Base-by-base conservation (phyloP, 1,140 invertebrate genomes). In the Belonocnema kinseyi region DNA sequence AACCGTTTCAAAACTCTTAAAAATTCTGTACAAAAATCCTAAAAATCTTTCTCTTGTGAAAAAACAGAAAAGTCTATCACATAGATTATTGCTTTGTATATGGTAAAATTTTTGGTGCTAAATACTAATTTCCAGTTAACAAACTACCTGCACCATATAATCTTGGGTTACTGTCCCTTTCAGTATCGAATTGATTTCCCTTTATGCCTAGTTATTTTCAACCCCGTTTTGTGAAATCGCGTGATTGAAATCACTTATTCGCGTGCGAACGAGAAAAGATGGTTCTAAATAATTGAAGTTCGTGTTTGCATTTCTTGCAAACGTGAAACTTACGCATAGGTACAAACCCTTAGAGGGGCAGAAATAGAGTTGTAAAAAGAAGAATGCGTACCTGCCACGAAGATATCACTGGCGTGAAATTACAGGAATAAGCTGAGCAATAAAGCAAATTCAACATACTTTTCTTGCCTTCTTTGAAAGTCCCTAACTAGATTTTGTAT, bases 181-280 rank as follows among this genome's bases (percentile, higher is more conserved):
- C 17, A 17, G 17, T 8, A 46, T 10, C 40, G 10, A 8, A 19
- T 7, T 56, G 3, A 56, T 21, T 56, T 17, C 17, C 21, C 6
- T 21, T 56, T 3, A 11, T 10, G 54, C 8, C 21, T 21, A 56
- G 54, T 56, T 4, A 11, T 10, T 21, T 7, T 3, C n/a, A 46
- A 12, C n/a, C 17, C 16, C 17, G 11, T 54, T 54, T 11, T 3
- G 16, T 3, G 19, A 54, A 12, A 14, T 74, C 76, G 50, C 72
- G 61, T 76, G 46, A 71, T 74, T 78, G 46, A 50, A 81, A 79
- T 79, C 51, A 71, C 70, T 75, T n/a, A 26, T 70, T 81, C 72
- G 56, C 75, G 75, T 77, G 54, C 17, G 1, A 21, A 12, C 10
- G n/a, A 56, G 17, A 56, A 56, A 21, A 56, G 1, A 56, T 56